These are phyloP conservation scores for Elaphurus davidianus DNA, from an alignment of 2,113 vertebrate genomes.

Conservation along the genomic window DNA sequence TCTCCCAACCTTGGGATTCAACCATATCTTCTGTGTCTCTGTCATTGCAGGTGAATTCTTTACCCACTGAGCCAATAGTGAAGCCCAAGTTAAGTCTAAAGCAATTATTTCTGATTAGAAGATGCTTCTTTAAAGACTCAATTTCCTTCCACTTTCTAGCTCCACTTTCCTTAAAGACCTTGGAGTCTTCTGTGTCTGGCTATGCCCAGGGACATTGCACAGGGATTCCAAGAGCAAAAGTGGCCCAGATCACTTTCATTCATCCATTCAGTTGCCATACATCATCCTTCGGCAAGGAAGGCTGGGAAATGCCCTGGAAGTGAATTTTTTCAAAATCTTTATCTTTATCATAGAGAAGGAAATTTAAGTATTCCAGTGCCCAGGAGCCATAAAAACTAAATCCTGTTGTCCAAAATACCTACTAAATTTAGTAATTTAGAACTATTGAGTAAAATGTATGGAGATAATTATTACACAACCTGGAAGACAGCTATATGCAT, in stretches of 20 bases:
- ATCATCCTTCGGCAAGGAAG: no score
- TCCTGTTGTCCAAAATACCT: not conserved
- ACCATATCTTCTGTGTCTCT: not conserved
- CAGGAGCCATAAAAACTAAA: not conserved
- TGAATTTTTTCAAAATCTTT: not conserved
- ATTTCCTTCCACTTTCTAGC: not conserved
- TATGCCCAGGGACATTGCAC: not conserved
- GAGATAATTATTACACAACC: not conserved
- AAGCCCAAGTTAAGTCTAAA: not conserved
- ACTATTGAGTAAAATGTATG: not conserved
- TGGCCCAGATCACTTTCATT: not conserved
- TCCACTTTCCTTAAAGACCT: not conserved
- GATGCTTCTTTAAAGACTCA: not conserved
- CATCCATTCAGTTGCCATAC: not conserved
- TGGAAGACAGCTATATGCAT: not conserved
- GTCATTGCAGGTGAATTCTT: not conserved
- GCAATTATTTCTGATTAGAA: not conserved
- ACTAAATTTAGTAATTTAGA: not conserved
- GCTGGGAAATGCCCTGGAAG: not conserved
- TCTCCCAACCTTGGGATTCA: not conserved
- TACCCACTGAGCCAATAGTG: not conserved
- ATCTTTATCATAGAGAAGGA: not conserved
- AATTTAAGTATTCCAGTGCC: not conserved
- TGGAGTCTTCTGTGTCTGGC: not conserved
- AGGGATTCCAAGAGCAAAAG: not conserved